A percentile compares a stretch with the other conserved stretches of the same genome.
phyloP scores from a whole-genome alignment of 2,797 vertebrate genomes.

The Trichosurus vulpecula region DNA sequence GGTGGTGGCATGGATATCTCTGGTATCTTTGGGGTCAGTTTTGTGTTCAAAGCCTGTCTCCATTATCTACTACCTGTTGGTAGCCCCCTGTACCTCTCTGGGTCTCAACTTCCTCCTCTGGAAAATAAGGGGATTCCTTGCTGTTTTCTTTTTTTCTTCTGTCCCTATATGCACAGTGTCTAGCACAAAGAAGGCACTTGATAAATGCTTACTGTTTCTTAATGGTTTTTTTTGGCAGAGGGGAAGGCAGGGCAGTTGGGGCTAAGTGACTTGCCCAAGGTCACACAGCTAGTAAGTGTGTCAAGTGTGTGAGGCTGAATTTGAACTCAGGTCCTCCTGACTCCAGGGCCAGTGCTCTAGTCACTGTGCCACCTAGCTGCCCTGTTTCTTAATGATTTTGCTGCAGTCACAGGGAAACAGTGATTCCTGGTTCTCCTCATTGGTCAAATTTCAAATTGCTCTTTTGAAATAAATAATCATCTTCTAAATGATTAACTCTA shows the following conservation, averaged over 20 bases:
- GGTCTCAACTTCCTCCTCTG: neutral
- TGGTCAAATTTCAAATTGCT: too few species aligned
- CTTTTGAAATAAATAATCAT: rapidly evolving
- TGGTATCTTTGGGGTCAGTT: neutral
- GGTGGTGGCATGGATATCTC: neutral
- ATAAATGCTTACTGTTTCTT: neutral
- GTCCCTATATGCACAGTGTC: neutral
- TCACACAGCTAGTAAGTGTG: too few species aligned
- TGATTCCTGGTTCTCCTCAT: rapidly evolving
- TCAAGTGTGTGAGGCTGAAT: too few species aligned
- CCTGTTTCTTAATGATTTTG: neutral
- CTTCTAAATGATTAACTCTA: rapidly evolving
- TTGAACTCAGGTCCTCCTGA: too few species aligned
- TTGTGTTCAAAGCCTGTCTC: neutral
- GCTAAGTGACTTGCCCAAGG: too few species aligned
- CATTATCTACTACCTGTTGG: neutral
- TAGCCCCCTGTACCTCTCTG: neutral
- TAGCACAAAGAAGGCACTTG: neutral
- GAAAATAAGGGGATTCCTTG: neutral
- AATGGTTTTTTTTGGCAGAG: too few species aligned
- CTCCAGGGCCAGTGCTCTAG: too few species aligned
- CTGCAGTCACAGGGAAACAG: rapidly evolving
- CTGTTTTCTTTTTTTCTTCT: neutral
- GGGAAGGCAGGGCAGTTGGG: too few species aligned
- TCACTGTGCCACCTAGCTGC: too few species aligned